Conservation (phyloP, 2,888 invertebrate species). For the Acleris emargana region DNA sequence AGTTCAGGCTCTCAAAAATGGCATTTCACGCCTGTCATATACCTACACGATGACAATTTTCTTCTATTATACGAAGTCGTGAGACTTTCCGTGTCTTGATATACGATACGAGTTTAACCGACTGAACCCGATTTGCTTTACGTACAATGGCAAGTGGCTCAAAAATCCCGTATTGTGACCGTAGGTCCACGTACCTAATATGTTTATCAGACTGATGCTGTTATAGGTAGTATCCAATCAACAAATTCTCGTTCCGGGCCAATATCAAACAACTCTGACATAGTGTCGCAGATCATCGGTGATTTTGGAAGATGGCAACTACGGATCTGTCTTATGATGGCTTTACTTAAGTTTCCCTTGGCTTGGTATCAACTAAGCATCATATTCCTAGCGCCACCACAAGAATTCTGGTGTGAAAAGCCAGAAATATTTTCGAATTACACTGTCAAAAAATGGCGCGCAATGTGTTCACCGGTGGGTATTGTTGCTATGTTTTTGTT, state of each 20-base stretch:
- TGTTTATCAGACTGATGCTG: not conserved
- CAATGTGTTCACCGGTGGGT: slow-evolving; percentile 67
- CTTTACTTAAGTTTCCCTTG: slow-evolving; percentile 82
- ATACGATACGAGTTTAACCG: too few relatives aligned
- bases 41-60: too few relatives aligned
- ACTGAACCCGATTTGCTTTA: too few relatives aligned
- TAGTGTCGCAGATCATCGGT: slow-evolving; percentile 73
- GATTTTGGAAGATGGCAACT: slow-evolving; percentile 85
- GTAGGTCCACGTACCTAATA: too few relatives aligned
- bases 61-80: too few relatives aligned
- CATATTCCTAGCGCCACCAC: slow-evolving; percentile 85
- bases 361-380: slow-evolving; percentile 86
- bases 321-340: slow-evolving; percentile 78
- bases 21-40: too few relatives aligned
- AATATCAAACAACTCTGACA: slow-evolving; percentile 45
- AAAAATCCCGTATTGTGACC: too few relatives aligned
- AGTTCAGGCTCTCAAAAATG: too few relatives aligned
- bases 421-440: slow-evolving; percentile 53
- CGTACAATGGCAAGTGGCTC: too few relatives aligned
- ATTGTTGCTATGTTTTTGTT: slow-evolving; percentile 9
- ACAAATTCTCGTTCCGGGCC: not conserved
- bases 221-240: not conserved
- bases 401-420: slow-evolving; percentile 83
- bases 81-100: too few relatives aligned
- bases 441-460: slow-evolving; percentile 72